Conservation (phyloP, 2,888 invertebrate species). For the Pollenia angustigena region DNA sequence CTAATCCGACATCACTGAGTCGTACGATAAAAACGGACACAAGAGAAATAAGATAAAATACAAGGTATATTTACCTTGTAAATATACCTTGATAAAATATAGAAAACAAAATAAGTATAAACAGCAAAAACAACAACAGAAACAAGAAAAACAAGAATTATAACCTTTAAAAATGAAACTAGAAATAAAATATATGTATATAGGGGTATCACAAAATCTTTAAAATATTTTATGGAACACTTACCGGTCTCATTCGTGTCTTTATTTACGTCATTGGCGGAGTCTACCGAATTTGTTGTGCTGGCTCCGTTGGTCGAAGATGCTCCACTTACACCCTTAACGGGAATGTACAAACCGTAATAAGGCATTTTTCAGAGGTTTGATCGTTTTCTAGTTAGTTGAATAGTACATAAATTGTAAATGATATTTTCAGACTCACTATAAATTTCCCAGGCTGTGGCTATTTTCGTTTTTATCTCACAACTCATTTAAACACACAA, state of each 20-base stretch:
- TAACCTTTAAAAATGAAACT: slow-evolving; percentile 54
- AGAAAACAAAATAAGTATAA: slow-evolving; percentile 18
- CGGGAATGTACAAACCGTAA: slow-evolving; percentile 75
- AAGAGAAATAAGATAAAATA: slow-evolving; percentile 2
- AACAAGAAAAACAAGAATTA: slow-evolving; percentile 49
- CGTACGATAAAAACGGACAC: slow-evolving; percentile 57
- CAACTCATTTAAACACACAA: slow-evolving; percentile 32
- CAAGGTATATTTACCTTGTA: no score
- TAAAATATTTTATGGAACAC: not conserved
- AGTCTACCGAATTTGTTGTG: slow-evolving; percentile 38
- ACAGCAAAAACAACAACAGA: slow-evolving; percentile 9
- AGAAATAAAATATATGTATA: not conserved
- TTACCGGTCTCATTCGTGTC: slow-evolving; percentile 59
- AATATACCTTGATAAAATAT: slow-evolving; percentile 12
- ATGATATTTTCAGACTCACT: not conserved
- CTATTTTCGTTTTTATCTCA: slow-evolving; percentile 41
- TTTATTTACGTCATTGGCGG: slow-evolving; percentile 33
- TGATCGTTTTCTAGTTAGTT: not conserved
- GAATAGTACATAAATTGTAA: slow-evolving; percentile 6
- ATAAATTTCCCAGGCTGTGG: slow-evolving; percentile 43
- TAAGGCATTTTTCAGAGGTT: slow-evolving; percentile 72
- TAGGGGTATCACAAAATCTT: slow-evolving; percentile 5
- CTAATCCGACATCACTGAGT: slow-evolving; percentile 40
- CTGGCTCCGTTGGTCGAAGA: slow-evolving; percentile 25
- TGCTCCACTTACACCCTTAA: slow-evolving; percentile 43